Conservation (phyloP, 2,888 invertebrate species). For the Pheosia gnoma region DNA sequence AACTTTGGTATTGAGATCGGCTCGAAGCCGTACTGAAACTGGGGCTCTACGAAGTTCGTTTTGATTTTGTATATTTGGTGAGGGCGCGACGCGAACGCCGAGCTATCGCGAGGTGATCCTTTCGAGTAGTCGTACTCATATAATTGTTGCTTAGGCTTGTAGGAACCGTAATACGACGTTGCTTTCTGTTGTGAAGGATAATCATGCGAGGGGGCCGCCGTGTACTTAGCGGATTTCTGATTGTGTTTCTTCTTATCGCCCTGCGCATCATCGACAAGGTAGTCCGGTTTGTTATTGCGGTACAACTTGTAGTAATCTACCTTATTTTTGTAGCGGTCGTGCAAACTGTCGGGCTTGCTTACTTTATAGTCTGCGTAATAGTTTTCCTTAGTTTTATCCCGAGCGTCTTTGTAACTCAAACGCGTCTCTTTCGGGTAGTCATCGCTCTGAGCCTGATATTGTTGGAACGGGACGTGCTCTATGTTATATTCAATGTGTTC, state of each 20-base stretch:
- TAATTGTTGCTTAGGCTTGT: conserved; percentile 56
- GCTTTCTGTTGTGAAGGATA: conserved; percentile 50
- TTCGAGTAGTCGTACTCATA: conserved; percentile 65
- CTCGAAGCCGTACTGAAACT: conserved; percentile 79
- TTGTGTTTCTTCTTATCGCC: conserved; percentile 53
- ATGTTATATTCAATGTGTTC: conserved; percentile 56
- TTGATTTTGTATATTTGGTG: conserved; percentile 56
- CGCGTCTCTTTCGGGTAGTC: conserved; percentile 64
- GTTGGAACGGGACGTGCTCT: conserved; percentile 63
- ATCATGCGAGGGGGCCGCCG: conserved; percentile 47
- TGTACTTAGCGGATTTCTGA: conserved; percentile 58
- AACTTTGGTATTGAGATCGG: conserved; percentile 67
- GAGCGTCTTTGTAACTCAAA: conserved; percentile 63
- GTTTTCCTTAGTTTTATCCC: conserved; percentile 67
- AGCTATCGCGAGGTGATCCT: conserved; percentile 58
- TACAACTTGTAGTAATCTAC: conserved; percentile 69
- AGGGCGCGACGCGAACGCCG: conserved; percentile 64
- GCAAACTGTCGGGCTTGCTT: conserved; percentile 64
- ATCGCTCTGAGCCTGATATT: conserved; percentile 68
- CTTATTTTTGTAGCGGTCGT: conserved; percentile 63
- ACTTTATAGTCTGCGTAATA: conserved; percentile 70
- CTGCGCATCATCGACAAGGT: conserved; percentile 43
- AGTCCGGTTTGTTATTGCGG: conserved; percentile 63
- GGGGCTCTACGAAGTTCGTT: conserved; percentile 75
- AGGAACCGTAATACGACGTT: conserved; percentile 58